Percentiles rank a stretch among this genome's conserved stretches.
phyloP scores from a whole-genome alignment of 2,888 invertebrate genomes.

The Gibbula magus region DNA sequence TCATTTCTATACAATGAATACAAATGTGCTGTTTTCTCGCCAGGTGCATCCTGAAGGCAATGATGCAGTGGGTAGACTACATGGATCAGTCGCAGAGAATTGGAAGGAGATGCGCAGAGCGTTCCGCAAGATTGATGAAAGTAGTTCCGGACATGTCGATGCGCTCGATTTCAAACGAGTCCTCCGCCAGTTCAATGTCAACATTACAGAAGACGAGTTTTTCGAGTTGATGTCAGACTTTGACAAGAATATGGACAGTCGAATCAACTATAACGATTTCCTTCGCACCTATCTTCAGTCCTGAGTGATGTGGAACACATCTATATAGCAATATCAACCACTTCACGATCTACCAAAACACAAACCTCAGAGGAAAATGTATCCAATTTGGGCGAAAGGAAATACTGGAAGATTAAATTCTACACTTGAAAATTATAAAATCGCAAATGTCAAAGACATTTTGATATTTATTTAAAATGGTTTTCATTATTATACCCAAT shows the following conservation, averaged over 20 bases:
- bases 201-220: constrained; percentile 72
- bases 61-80: constrained; percentile 59
- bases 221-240: constrained; percentile 66
- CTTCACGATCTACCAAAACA: no score
- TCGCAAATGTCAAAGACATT: no score
- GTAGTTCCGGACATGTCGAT: constrained; percentile 55
- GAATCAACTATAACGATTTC: constrained; percentile 71
- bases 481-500: no score
- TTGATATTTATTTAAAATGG: no score
- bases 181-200: constrained; percentile 66
- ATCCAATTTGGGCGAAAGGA: no score
- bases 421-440: no score
- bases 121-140: constrained; percentile 61
- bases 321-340: not conserved
- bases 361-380: no score
- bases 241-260: constrained; percentile 64
- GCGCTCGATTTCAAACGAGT: constrained; percentile 65
- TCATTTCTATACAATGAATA: no score
- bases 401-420: no score
- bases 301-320: not conserved
- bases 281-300: constrained; percentile 60
- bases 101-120: constrained; percentile 73
- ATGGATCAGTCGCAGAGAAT: constrained; percentile 60
- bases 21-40: no score
- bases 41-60: not conserved